Percentiles rank a stretch among this genome's conserved stretches.
Evolutionary conservation across 2,113 vertebrate species (phyloP).

Genomic region (Canis aureus): DNA sequence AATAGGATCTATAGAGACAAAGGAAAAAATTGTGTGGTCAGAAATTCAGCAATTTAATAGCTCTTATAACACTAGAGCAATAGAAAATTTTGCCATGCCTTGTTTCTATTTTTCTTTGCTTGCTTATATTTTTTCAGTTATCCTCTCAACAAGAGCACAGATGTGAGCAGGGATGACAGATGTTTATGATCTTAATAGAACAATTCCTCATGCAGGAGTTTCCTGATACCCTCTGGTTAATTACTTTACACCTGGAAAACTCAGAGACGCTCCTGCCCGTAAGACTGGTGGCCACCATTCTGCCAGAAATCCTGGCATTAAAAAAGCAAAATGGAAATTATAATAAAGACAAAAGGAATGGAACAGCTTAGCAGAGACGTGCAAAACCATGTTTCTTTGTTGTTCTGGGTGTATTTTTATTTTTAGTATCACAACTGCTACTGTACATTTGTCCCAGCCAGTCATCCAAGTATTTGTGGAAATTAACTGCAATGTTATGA

Average conservation of each 20-base stretch:
- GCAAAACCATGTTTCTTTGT: slow-evolving; percentile 7
- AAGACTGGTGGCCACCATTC: background rate
- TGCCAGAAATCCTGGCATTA: background rate
- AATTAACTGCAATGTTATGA: slow-evolving; percentile 72
- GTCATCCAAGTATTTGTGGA: slow-evolving; percentile 68
- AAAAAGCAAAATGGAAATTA: slow-evolving; percentile 44
- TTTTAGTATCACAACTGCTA: slow-evolving; percentile 69
- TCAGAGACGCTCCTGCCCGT: background rate
- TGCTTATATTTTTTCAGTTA: background rate
- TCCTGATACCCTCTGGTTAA: background rate
- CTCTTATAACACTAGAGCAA: background rate
- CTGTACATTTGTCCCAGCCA: slow-evolving; percentile 57
- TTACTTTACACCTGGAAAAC: slow-evolving; percentile 33
- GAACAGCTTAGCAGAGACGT: background rate
- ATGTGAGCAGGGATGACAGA: background rate
- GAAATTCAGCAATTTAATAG: background rate
- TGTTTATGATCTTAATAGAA: background rate
- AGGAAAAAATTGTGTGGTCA: background rate
- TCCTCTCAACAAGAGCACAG: background rate
- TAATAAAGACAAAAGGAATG: background rate
- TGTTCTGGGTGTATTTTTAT: slow-evolving; percentile 54
- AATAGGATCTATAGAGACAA: background rate
- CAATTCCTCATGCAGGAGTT: background rate
- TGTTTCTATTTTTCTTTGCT: background rate
- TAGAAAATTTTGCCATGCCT: background rate